These are phyloP conservation scores for Dipodomys stephensi DNA, from an alignment of 2,113 vertebrate genomes.

Conservation along the genomic window DNA sequence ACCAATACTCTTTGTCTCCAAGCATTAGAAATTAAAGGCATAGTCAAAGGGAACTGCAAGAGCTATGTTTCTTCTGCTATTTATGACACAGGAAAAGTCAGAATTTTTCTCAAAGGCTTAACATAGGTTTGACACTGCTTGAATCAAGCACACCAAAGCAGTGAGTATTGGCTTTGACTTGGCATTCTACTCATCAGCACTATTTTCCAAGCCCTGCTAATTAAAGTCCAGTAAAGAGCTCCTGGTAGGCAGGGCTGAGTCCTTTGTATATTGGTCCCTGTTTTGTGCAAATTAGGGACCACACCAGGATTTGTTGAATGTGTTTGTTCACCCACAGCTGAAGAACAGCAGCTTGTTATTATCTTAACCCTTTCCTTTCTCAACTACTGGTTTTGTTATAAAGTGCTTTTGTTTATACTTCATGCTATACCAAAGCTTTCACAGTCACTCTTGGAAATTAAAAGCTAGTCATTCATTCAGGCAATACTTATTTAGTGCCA, in stretches of 20 bases:
- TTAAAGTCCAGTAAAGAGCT: not conserved
- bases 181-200: not conserved
- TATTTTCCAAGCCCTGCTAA: not conserved
- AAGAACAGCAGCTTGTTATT: not conserved
- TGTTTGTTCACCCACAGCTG: constrained; percentile 5
- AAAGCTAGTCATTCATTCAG: constrained; percentile 8
- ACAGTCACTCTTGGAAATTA: constrained; percentile 14
- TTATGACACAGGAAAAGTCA: constrained; percentile 41
- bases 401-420: not conserved
- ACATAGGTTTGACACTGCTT: constrained; percentile 52
- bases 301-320: not conserved
- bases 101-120: constrained; percentile 29
- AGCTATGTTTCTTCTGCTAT: constrained; percentile 23
- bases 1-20: not conserved
- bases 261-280: not conserved
- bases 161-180: constrained; percentile 38
- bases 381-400: not conserved
- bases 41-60: constrained; percentile 34
- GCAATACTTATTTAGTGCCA: not conserved
- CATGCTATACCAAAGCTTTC: not conserved
- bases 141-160: constrained; percentile 29
- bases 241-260: not conserved
- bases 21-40: constrained; percentile 37
- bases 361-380: not conserved
- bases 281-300: not conserved